Base-by-base conservation (phyloP, 2,113 vertebrate genomes). In the cattle (Bos taurus) region DNA sequence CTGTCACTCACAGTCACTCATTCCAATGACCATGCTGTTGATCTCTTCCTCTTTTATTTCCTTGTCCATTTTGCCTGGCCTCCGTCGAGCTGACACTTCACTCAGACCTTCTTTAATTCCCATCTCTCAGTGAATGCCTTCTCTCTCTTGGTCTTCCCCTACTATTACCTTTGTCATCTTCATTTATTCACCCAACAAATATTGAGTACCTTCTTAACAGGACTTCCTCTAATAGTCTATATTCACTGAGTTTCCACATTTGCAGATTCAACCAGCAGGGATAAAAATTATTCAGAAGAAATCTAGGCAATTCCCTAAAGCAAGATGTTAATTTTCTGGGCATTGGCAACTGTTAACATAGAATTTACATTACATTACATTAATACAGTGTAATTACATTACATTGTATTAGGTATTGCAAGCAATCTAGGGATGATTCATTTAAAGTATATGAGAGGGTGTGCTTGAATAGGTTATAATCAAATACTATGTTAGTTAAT, bases 1-100 rank as follows among this genome's bases (percentile, higher is more conserved):
- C 0, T 23, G 1, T n/a, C 19, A n/a, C 21, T 8, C 28, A 25
- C 19, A 23, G 1, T 1, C 40, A 25, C 7, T 78, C 25, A 59
- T 56, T 52, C 30, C 40, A 23, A 2, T 40, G 14, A 7, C 46
- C 1, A 1, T 23, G 28, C 7, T 4, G 2, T 48, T 30, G 78
- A 52, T 81, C 2, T 48, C 36, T 14, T 50, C 7, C 15, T 50
- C 4, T 71, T 1, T 14, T 9, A 12, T 46, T 30, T 67, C 6
- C 3, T 84, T 74, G 40, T 46, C 67, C 21, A 30, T 19, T 17
- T 77, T 43, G 21, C 48, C 74, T 56, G 36, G 25, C 13, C 16
- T 56, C 15, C 3, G 19, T 17, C 1, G 54, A 7, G 0, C 43
- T 90, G 19, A 17, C 57, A 71, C 8, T 46, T 23, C 15, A 52